Conservation (phyloP, 2,888 invertebrate genomes). For the Dione vanillae region DNA sequence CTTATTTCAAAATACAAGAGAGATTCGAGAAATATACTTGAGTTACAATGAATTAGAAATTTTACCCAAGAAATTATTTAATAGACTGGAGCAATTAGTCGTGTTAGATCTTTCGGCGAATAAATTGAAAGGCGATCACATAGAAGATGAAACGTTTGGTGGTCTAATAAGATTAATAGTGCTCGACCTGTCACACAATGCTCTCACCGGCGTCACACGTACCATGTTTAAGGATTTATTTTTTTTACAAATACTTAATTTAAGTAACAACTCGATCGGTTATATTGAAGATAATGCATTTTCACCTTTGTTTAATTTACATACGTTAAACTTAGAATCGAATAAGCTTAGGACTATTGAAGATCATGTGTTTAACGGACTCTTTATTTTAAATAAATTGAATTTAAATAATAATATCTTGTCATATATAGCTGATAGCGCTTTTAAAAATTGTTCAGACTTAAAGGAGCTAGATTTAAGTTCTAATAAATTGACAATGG, state of each 20-base stretch:
- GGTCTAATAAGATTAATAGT: conserved; percentile 94
- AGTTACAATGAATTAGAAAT: conserved; percentile 94
- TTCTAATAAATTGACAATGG: conserved; percentile 91
- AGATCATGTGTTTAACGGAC: conserved; percentile 91
- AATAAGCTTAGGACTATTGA: conserved; percentile 92
- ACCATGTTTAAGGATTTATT: conserved; percentile 94
- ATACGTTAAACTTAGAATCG: conserved; percentile 94
- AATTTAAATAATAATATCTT: conserved; percentile 93
- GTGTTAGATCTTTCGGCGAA: conserved; percentile 94
- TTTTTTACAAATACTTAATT: conserved; percentile 93
- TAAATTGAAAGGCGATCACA: conserved; percentile 92
- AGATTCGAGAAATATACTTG: conserved; percentile 92
- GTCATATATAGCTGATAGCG: conserved; percentile 89
- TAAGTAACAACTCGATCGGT: conserved; percentile 93
- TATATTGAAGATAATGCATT: conserved; percentile 94
- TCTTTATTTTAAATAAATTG: conserved; percentile 92
- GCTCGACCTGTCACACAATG: conserved; percentile 93
- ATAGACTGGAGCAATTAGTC: conserved; percentile 92
- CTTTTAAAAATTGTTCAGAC: conserved; percentile 94
- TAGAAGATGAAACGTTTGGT: conserved; percentile 93
- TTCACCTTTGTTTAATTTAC: conserved; percentile 93
- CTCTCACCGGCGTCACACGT: conserved; percentile 90
- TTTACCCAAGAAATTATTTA: conserved; percentile 92
- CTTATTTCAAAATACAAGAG: conserved; percentile 91
- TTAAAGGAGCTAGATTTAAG: conserved; percentile 95